Evolutionary conservation across 1,140 invertebrate genomes (phyloP).

Genomic region (Parasteatoda tepidariorum): DNA sequence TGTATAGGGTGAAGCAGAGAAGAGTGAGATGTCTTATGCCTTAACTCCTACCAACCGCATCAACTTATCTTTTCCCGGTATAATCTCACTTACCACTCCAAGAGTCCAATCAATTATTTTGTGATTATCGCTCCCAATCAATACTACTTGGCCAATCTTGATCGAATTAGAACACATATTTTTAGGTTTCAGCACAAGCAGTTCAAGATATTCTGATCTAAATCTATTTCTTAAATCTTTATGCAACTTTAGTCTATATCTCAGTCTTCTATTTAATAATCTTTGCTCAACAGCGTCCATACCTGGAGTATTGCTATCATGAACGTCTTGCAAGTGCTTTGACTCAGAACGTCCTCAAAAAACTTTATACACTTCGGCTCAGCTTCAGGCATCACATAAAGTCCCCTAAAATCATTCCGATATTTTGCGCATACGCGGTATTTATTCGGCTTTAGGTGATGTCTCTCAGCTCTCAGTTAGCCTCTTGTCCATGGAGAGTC

Average conservation of each 20-base stretch:
- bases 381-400: too few species aligned
- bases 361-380: conserved; percentile 15
- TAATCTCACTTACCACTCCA: not conserved
- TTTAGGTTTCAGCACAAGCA: conserved; percentile 6
- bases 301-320: not conserved
- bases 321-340: not conserved
- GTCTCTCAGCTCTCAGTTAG: too few species aligned
- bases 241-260: conserved; percentile 5
- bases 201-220: conserved; percentile 20
- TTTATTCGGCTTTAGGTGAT: too few species aligned
- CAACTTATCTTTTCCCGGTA: not conserved
- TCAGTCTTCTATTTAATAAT: not conserved
- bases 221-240: conserved; percentile 14
- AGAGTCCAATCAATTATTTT: not conserved
- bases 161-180: not conserved
- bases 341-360: not conserved
- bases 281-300: not conserved
- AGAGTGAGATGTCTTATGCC: too few species aligned
- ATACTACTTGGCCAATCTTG: not conserved
- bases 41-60: not conserved
- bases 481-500: too few species aligned
- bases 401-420: too few species aligned
- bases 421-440: too few species aligned
- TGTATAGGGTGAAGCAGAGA: too few species aligned
- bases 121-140: not conserved